Conservation (phyloP, 1,140 invertebrate species). For the Maconellicoccus hirsutus region DNA sequence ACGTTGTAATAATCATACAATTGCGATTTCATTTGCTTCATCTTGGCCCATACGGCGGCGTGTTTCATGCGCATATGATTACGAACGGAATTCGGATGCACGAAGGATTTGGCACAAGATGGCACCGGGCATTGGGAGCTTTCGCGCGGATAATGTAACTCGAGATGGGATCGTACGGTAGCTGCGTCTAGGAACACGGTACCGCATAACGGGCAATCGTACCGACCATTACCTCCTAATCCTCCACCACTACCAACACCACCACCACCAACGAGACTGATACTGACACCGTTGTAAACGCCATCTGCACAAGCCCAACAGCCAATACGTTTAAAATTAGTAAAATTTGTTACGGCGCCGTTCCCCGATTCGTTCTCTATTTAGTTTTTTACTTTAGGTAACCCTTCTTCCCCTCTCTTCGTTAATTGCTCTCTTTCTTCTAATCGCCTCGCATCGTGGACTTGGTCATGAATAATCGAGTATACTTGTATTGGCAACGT, state of each 20-base stretch:
- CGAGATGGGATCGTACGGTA: conserved; percentile 56
- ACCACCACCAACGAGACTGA: background rate
- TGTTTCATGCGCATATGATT: conserved; percentile 75
- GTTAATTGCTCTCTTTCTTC: too few species aligned
- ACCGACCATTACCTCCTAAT: conserved; percentile 25
- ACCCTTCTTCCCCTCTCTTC: too few species aligned
- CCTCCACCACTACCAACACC: background rate
- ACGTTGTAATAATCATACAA: background rate
- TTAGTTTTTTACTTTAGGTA: too few species aligned
- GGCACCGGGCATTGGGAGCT: conserved; percentile 61
- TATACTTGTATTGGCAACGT: too few species aligned
- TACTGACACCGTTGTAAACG: background rate
- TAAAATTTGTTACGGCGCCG: background rate
- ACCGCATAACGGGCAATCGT: conserved; percentile 55
- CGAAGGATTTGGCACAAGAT: conserved; percentile 53
- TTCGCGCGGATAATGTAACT: conserved; percentile 67
- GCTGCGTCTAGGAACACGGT: conserved; percentile 47
- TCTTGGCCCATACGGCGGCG: conserved; percentile 60
- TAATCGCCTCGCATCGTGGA: too few species aligned
- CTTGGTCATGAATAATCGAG: too few species aligned
- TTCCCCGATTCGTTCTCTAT: too few species aligned
- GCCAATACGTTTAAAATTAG: background rate
- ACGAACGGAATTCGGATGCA: conserved; percentile 67
- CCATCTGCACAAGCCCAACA: conserved; percentile 6
- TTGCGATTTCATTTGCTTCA: conserved; percentile 60